Percentiles rank a stretch among this genome's conserved stretches.
Evolutionary conservation across 35 echinoderm and acorn worm species (phyloP).

Genomic region (Ophiothrix spiculata): DNA sequence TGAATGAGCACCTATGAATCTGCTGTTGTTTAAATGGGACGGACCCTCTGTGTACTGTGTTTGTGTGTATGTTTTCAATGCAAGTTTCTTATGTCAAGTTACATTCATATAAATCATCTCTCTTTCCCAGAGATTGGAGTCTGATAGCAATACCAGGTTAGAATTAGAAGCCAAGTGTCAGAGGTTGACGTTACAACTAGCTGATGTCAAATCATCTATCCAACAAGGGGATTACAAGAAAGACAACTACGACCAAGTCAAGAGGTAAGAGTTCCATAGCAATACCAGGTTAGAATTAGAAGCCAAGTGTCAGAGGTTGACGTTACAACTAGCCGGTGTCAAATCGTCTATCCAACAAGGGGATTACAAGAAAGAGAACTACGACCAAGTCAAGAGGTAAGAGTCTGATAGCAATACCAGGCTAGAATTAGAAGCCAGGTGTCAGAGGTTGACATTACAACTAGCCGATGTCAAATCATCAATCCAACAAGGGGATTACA

Average conservation of each 20-base stretch:
- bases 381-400: conserved; percentile 82
- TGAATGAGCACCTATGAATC: no score
- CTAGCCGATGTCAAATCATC: conserved; percentile 73
- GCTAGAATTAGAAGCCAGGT: conserved; percentile 57
- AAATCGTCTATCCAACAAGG: conserved; percentile 76
- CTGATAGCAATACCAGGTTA: no score
- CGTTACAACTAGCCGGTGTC: conserved; percentile 70
- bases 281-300: conserved; percentile 54
- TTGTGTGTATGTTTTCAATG: no score
- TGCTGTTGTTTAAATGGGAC: no score
- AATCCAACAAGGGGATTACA: conserved; percentile 82
- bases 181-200: conserved; percentile 66
- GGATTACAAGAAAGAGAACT: conserved; percentile 91
- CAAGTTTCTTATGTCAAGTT: no score
- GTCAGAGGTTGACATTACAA: conserved; percentile 67
- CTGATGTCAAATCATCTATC: conserved; percentile 67
- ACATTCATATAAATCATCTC: no score
- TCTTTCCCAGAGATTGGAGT: no score
- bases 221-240: conserved; percentile 84
- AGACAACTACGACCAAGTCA: conserved; percentile 90
- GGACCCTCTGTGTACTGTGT: no score
- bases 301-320: conserved; percentile 60
- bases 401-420: no score
- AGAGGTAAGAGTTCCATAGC: no score
- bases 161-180: conserved; percentile 68